phyloP scores from a whole-genome alignment of 1,140 invertebrate genomes.

The Procambarus virginalis region DNA sequence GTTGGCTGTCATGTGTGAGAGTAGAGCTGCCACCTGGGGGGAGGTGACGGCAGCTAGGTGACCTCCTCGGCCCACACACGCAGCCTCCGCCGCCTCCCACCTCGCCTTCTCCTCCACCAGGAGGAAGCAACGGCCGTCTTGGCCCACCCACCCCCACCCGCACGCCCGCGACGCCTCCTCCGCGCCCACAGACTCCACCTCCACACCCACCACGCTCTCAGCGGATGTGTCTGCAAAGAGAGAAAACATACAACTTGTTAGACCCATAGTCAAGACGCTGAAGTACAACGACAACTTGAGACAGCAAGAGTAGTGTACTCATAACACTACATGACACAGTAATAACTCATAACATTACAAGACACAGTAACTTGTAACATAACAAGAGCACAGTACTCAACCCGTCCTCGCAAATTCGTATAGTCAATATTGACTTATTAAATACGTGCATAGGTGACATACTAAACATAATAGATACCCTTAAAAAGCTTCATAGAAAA shows the following conservation, averaged over 20 bases:
- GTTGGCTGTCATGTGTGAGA: neutral
- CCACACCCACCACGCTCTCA: neutral
- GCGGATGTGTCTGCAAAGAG: neutral
- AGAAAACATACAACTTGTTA: neutral
- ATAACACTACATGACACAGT: too few species aligned
- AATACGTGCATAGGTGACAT: too few species aligned
- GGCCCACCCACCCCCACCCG: constrained; percentile 9
- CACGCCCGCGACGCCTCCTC: neutral
- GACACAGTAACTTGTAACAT: too few species aligned
- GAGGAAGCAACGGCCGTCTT: neutral
- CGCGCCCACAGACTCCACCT: neutral
- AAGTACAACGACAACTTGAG: too few species aligned
- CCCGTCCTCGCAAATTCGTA: too few species aligned
- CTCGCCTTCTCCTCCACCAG: constrained; percentile 18
- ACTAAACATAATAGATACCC: too few species aligned
- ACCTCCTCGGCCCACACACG: neutral
- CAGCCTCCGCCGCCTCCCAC: neutral
- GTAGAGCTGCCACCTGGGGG: neutral
- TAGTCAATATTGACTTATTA: too few species aligned
- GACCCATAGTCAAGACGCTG: too few species aligned
- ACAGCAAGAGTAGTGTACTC: too few species aligned
- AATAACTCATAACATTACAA: too few species aligned
- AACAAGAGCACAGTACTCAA: too few species aligned
- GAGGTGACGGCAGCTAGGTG: constrained; percentile 23
- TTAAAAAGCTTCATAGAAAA: too few species aligned